Conservation (phyloP, 2,797 vertebrate species). For the Chanos chanos region DNA sequence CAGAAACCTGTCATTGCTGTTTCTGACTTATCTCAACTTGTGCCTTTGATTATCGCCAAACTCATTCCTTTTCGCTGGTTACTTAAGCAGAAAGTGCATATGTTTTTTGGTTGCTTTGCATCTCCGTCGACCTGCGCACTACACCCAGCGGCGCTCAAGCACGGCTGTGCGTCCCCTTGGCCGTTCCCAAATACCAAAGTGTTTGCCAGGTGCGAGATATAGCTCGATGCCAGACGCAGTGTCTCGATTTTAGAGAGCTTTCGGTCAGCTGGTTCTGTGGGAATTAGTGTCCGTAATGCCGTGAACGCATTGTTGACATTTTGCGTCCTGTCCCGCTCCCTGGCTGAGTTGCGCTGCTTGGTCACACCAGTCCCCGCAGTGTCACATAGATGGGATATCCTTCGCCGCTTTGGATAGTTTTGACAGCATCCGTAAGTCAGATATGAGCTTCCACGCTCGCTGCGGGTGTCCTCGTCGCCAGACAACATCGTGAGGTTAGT, state of each 20-base stretch:
- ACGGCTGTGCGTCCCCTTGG: conserved; percentile 80
- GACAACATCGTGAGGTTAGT: conserved; percentile 75
- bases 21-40: too few relatives aligned
- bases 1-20: too few relatives aligned
- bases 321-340: conserved; percentile 85
- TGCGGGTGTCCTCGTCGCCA: conserved; percentile 75
- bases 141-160: conserved; percentile 70
- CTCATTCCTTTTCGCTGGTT: conserved; percentile 87
- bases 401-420: conserved; percentile 53
- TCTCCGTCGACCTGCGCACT: too few relatives aligned
- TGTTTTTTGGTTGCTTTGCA: conserved; percentile 75
- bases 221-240: too few relatives aligned
- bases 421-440: conserved; percentile 79
- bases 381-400: conserved; percentile 51
- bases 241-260: conserved; percentile 90
- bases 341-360: conserved; percentile 78
- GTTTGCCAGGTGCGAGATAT: conserved; percentile 87
- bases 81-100: conserved; percentile 92
- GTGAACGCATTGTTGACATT: conserved; percentile 88
- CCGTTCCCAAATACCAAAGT: conserved; percentile 81
- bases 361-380: conserved; percentile 69
- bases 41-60: too few relatives aligned
- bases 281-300: conserved; percentile 84
- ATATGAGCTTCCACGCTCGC: conserved; percentile 82
- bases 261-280: conserved; percentile 84